Evolutionary conservation across 2,797 vertebrate genomes (phyloP).

Genomic region (Rhincodon typus): DNA sequence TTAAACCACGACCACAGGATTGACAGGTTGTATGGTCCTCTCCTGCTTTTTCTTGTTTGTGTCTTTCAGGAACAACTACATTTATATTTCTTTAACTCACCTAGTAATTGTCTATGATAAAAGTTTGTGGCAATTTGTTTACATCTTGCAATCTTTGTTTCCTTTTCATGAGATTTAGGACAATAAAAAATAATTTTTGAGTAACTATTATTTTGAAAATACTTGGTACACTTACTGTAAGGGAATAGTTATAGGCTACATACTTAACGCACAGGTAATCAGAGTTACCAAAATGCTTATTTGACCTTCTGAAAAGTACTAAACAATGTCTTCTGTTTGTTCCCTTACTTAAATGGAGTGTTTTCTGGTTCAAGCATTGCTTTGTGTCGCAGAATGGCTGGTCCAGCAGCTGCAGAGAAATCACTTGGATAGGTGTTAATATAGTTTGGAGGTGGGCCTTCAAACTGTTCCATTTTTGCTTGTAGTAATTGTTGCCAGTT

Average conservation of each 20-base stretch:
- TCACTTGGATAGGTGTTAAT: slow-evolving; percentile 86
- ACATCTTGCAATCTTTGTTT: not conserved
- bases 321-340: not conserved
- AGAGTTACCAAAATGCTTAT: not conserved
- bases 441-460: slow-evolving; percentile 91
- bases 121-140: not conserved
- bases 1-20: too few relatives aligned
- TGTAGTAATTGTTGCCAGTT: slow-evolving; percentile 91
- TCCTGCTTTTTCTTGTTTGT: too few relatives aligned
- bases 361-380: slow-evolving; percentile 97
- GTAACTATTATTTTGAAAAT: not conserved
- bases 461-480: slow-evolving; percentile 87
- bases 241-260: not conserved
- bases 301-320: not conserved
- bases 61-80: not conserved
- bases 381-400: slow-evolving; percentile 84
- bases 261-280: not conserved
- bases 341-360: slow-evolving; percentile 88
- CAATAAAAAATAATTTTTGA: not conserved
- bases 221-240: not conserved
- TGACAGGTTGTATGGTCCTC: too few relatives aligned
- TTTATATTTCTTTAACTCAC: not conserved
- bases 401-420: slow-evolving; percentile 70
- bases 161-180: not conserved
- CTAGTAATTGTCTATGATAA: not conserved